Base-by-base conservation (phyloP, 2,888 invertebrate species). In the Xestia sexstrigata region DNA sequence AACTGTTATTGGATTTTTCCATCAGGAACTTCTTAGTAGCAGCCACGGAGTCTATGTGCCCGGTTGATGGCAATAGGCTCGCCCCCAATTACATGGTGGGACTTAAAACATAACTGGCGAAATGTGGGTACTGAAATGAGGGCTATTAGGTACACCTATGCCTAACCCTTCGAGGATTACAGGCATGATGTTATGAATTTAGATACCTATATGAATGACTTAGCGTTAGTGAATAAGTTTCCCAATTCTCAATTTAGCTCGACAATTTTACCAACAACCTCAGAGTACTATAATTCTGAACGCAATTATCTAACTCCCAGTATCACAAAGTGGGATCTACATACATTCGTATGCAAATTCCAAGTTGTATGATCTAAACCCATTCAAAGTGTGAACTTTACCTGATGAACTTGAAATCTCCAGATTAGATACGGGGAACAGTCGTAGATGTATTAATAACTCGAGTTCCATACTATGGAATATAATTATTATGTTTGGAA, bases 321-420 rank as follows among this genome's bases (percentile, higher is more conserved):
- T 63, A 81, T 75, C 71, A 72, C 63, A 23, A 30, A 72, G 49
- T 35, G 26, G 76, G 60, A 74, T 82, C 77, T 58, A 67, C 62
- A 69, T 69, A 74, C 78, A 83, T 87, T 85, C 76, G 85, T 45
- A 87, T 87, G 86, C 77, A 87, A 87, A 87, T 85, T 75, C 2
- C 13, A n/a, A 45, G 26, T 23, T 63, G 52, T 74, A 63, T 76
- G 82, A 82, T 78, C 63, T 67, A 68, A 74, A 68, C 42, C 67
- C 39, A 85, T 86, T 87, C 70, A 76, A 76, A 70, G 60, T 65
- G 47, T 66, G 65, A 86, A 85, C 67, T 85, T 68, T 47, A 70
- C 70, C 66, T 79, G 85, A 82, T 85, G 79, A 82, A 85, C 85
- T 78, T 66, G 26, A 70, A 81, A 77, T 74, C 68, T 68, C 35